These are phyloP conservation scores for Lithophane ornitopus DNA, from an alignment of 2,888 invertebrate genomes.

Conservation along the genomic window DNA sequence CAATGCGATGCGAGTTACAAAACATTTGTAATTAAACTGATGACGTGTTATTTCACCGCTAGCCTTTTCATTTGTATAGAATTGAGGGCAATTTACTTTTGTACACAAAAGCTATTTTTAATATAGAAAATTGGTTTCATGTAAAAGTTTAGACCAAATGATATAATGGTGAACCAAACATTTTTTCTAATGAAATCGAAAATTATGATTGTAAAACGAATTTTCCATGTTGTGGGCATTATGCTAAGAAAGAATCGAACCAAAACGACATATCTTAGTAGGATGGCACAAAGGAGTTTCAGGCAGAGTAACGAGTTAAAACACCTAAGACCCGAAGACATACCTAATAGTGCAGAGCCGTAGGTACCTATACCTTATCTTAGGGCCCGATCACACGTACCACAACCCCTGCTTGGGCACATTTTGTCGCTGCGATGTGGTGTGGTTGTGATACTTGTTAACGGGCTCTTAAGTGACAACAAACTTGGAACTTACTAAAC, in stretches of 20 bases:
- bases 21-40: conserved; percentile 41
- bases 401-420: not conserved
- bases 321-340: too few species aligned
- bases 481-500: not conserved
- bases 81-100: conserved; percentile 7
- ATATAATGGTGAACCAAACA: not conserved
- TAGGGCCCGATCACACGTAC: not conserved
- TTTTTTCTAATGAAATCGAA: not conserved
- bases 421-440: not conserved
- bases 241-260: not conserved
- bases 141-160: not conserved
- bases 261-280: not conserved
- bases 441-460: not conserved
- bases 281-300: not conserved
- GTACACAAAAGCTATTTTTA: not conserved
- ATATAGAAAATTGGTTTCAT: not conserved
- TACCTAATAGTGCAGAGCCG: too few species aligned
- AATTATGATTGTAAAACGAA: not conserved
- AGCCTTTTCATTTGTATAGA: conserved; percentile 22
- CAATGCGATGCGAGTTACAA: conserved; percentile 38
- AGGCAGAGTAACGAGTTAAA: not conserved
- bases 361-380: too few species aligned
- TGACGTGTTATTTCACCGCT: conserved; percentile 22
- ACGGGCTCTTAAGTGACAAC: not conserved
- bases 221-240: not conserved